A percentile compares a stretch with the other conserved stretches of the same genome.
phyloP scores from a whole-genome alignment of 2,113 vertebrate genomes.

The Trochalopteron elliotii region DNA sequence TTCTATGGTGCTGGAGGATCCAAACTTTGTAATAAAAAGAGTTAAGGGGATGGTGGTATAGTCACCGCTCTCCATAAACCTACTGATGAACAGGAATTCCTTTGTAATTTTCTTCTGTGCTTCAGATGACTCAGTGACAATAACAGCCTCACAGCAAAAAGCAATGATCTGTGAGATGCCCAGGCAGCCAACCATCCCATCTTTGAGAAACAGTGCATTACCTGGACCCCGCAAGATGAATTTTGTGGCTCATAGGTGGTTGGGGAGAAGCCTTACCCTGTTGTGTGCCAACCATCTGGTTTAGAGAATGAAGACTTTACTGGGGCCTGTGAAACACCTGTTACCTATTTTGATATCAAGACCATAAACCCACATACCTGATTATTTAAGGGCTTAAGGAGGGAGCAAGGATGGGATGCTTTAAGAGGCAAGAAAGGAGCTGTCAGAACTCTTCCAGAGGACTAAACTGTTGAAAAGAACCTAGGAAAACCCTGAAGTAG shows the following conservation, averaged over 20 bases:
- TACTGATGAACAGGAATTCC: not conserved
- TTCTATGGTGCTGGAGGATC: not conserved
- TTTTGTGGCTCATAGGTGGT: not conserved
- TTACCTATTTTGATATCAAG: not conserved
- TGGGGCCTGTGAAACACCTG: not conserved
- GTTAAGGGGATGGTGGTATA: not conserved
- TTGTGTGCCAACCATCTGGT: rapidly evolving
- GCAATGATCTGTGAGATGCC: not conserved
- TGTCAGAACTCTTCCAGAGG: not conserved
- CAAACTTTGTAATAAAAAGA: not conserved
- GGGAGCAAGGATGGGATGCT: not conserved
- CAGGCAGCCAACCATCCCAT: not conserved
- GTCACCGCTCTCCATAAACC: not conserved
- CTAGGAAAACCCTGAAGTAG: not conserved
- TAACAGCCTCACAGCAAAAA: not conserved
- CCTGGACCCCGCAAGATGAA: not conserved
- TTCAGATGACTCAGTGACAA: not conserved
- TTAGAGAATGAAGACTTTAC: not conserved
- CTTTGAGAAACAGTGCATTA: not conserved
- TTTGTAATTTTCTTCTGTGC: not conserved
- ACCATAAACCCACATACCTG: not conserved
- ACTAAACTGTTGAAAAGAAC: not conserved
- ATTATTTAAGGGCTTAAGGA: not conserved
- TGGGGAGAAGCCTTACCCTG: not conserved
- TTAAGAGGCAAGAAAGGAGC: not conserved